Percentiles rank a stretch among this genome's conserved stretches.
phyloP scores from a whole-genome alignment of 2,888 invertebrate genomes.

The Drosophila suboccidentalis region DNA sequence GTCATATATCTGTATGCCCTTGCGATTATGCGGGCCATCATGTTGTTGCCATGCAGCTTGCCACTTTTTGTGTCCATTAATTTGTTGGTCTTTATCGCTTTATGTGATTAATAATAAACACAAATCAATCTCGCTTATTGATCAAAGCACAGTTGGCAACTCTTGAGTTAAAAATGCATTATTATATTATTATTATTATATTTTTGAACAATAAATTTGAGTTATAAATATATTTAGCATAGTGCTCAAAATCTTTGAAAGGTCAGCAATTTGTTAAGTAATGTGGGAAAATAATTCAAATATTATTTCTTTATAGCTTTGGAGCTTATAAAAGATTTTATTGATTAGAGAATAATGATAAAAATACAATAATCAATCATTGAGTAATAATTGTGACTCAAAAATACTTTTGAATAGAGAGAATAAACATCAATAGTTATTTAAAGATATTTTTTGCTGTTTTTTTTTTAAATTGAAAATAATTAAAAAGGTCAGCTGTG shows the following conservation, averaged over 20 bases:
- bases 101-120: background rate
- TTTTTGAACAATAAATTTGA: background rate
- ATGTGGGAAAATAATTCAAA: background rate
- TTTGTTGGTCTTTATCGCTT: background rate
- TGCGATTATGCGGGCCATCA: slow-evolving; percentile 15
- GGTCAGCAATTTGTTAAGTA: background rate
- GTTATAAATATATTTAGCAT: background rate
- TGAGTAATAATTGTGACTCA: no score
- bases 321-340: background rate
- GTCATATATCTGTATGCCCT: slow-evolving; percentile 53
- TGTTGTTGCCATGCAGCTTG: slow-evolving; percentile 17
- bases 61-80: slow-evolving; percentile 17
- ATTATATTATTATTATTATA: background rate
- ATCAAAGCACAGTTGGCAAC: slow-evolving; percentile 1
- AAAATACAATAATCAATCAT: no score
- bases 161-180: background rate
- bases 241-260: background rate
- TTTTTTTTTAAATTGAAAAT: no score
- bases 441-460: no score
- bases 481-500: no score
- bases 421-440: no score
- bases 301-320: background rate
- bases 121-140: background rate
- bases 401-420: no score
- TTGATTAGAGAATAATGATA: background rate